phyloP scores from a whole-genome alignment of 2,888 invertebrate species.

The Coenonympha glycerion region DNA sequence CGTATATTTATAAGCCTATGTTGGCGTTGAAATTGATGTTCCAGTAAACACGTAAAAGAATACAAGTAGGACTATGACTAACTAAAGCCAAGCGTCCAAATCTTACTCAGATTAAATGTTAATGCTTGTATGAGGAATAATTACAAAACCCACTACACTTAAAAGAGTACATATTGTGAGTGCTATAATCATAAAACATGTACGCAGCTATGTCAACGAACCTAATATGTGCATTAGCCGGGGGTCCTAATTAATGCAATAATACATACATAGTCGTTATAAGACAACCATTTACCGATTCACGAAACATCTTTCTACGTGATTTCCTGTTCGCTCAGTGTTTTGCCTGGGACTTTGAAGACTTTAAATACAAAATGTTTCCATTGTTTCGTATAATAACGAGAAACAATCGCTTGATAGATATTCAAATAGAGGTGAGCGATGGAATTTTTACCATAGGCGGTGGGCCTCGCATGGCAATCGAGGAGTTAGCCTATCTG shows the following conservation, averaged over 20 bases:
- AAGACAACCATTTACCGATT: constrained; percentile 46
- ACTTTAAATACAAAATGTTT: constrained; percentile 42
- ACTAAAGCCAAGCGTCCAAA: neutral
- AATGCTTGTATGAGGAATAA: neutral
- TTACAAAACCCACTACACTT: neutral
- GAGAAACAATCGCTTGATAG: constrained; percentile 53
- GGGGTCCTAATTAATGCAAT: constrained; percentile 27
- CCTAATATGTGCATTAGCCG: constrained; percentile 26
- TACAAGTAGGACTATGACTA: neutral
- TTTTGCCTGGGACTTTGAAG: constrained; percentile 44
- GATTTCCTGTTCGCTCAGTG: constrained; percentile 60
- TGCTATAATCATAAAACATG: constrained; percentile 9
- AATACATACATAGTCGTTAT: constrained; percentile 30
- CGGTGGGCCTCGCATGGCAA: constrained; percentile 66
- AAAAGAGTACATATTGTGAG: neutral
- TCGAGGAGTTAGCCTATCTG: constrained; percentile 56
- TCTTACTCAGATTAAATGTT: neutral
- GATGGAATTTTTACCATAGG: constrained; percentile 72
- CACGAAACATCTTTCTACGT: constrained; percentile 56
- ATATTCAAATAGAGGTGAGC: constrained; percentile 60
- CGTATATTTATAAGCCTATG: no score
- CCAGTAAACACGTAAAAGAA: neutral
- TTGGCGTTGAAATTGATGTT: no score
- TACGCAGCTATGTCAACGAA: constrained; percentile 29
- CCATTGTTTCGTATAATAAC: constrained; percentile 64